Evolutionary conservation across 2,113 vertebrate genomes (phyloP), one percentile per base, ranked within the genome.

Genomic region (Nyctibius bracteatus): DNA sequence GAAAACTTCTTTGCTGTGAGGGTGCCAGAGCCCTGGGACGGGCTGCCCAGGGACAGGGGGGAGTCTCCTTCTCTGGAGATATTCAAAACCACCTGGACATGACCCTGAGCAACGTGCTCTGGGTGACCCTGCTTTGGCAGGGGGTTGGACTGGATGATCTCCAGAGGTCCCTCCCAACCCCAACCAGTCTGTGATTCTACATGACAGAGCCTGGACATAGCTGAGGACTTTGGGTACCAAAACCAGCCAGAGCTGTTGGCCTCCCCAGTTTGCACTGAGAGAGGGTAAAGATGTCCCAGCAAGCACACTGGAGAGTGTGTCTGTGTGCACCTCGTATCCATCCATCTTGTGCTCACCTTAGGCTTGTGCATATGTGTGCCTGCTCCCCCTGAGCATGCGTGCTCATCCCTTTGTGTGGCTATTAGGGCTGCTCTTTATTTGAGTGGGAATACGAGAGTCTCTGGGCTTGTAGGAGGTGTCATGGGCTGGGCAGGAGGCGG

Each of bases 321-420:
- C 27, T n/a, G 20, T 11, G 4, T 10, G 7, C 13, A 18, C 9
- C 20, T 63, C 21, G 39, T 8, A 19, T 13, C 18, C 51, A 18
- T 23, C 21, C 33, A 9, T 14, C 66, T 28, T 33, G 22, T 2
- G 0, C 28, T 35, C 24, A 10, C 20, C 11, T n/a, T 11, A 19
- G 22, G 20, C 20, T 71, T 35, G 12, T 2, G 18, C 25, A 2
- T 13, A 5, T 4, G 8, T 12, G 17, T 33, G 12, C 35, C 47
- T 27, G 33, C 65, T 27, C 39, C 9, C 30, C 37, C 43, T 4
- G 3, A 7, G 12, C 39, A 3, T 4, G 4, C 6, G 1, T 3
- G 8, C 23, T 51, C 9, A 5, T 20, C 33, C 16, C 1, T 9
- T 8, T 5, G 3, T 0, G 19, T 23, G 59, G 22, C 65, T 49